A percentile compares a stretch with the other conserved stretches of the same genome.
Conservation (phyloP, 2,113 vertebrate genomes). For the Archocentrus centrarchus region DNA sequence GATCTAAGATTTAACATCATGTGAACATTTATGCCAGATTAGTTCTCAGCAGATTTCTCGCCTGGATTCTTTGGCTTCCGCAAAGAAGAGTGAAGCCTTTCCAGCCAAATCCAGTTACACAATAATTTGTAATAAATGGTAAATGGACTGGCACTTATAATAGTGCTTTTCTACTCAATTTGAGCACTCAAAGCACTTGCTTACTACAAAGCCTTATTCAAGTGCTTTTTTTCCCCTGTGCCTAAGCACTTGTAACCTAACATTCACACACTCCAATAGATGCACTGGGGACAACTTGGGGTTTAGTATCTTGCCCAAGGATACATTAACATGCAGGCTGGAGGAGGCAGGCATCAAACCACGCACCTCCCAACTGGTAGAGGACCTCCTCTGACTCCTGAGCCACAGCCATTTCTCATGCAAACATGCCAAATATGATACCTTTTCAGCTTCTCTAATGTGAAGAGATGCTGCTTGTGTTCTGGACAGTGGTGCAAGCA, state of each 20-base stretch:
- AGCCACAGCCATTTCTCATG: too few species aligned
- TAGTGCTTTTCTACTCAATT: background rate
- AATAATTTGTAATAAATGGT: constrained; percentile 19
- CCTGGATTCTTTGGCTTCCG: background rate
- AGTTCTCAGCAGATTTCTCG: constrained; percentile 1
- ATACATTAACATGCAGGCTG: background rate
- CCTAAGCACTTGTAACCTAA: background rate
- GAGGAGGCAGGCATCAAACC: background rate
- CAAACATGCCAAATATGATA: background rate
- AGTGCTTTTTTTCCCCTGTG: background rate
- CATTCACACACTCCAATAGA: background rate
- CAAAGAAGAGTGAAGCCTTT: background rate
- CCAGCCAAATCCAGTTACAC: constrained; percentile 1
- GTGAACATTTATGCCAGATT: constrained; percentile 13
- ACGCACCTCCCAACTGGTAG: background rate
- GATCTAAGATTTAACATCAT: background rate
- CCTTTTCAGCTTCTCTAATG: background rate
- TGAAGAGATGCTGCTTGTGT: background rate
- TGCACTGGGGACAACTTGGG: background rate
- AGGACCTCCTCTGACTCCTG: background rate
- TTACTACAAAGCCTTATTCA: background rate
- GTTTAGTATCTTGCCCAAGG: background rate
- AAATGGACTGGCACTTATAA: background rate
- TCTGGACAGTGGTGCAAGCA: background rate
- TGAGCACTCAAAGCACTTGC: constrained; percentile 1